Conservation (phyloP, 2,113 vertebrate genomes). For the Corvus moneduloides region DNA sequence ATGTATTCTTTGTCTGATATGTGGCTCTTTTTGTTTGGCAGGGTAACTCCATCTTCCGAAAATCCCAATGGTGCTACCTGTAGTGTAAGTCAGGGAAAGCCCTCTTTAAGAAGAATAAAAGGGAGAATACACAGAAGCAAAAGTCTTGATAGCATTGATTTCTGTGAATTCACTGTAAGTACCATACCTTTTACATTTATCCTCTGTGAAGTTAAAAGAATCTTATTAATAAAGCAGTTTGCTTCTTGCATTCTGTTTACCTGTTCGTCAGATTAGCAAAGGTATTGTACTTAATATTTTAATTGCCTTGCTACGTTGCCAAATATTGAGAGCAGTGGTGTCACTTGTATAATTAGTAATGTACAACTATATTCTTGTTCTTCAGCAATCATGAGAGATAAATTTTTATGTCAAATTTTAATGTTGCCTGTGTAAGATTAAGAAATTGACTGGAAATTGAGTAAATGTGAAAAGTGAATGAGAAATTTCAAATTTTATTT, state of each 20-base stretch:
- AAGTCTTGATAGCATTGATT: constrained; percentile 92
- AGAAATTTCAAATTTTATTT: background rate
- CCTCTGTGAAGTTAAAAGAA: background rate
- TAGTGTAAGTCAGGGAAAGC: constrained; percentile 90
- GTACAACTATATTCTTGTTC: background rate
- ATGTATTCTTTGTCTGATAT: background rate
- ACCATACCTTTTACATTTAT: background rate
- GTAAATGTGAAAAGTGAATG: background rate
- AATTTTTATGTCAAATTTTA: background rate
- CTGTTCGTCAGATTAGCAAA: background rate
- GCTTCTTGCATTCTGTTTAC: background rate
- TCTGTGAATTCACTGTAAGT: constrained; percentile 96
- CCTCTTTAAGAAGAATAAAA: constrained; percentile 94
- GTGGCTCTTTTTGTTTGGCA: constrained; percentile 53
- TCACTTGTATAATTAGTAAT: background rate
- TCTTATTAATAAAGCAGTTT: background rate
- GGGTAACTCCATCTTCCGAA: constrained; percentile 90
- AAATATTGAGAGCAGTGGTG: background rate
- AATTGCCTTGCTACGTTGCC: background rate
- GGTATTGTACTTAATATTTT: background rate
- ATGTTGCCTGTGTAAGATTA: background rate
- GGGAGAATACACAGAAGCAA: constrained; percentile 94
- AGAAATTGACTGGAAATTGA: background rate
- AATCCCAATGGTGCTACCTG: constrained; percentile 87
- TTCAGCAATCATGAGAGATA: background rate